Percentiles rank a stretch among this genome's conserved stretches.
Evolutionary conservation across 2,113 vertebrate genomes (phyloP).

Genomic region (Globicephala melas): DNA sequence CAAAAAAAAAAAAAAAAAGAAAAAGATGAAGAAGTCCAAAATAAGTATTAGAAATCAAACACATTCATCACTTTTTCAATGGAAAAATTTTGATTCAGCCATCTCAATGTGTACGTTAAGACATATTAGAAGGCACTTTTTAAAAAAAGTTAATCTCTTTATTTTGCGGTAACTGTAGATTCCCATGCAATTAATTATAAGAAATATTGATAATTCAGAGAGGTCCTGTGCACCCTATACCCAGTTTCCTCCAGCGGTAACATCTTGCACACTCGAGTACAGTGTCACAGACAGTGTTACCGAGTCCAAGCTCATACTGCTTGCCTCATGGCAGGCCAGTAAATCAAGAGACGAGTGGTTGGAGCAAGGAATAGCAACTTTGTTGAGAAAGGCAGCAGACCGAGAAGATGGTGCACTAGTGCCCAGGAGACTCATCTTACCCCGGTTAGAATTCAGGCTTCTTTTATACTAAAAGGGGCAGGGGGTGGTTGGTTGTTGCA

Average conservation of each 20-base stretch:
- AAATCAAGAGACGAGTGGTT: not conserved
- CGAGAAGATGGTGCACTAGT: not conserved
- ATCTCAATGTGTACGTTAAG: not conserved
- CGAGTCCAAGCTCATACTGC: not conserved
- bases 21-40: not conserved
- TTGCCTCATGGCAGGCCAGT: not conserved
- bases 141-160: not conserved
- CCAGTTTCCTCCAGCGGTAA: not conserved
- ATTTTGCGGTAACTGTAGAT: not conserved
- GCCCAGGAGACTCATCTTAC: not conserved
- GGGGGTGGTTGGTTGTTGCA: not conserved
- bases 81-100: not conserved
- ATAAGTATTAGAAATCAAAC: not conserved
- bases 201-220: not conserved
- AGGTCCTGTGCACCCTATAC: not conserved
- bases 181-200: not conserved
- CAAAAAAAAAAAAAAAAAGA: not conserved
- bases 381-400: not conserved
- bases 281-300: not conserved
- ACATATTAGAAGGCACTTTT: not conserved
- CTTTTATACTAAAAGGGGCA: not conserved
- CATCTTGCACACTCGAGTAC: not conserved
- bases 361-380: not conserved
- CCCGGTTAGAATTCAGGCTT: not conserved
- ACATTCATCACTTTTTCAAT: not conserved